Evolutionary conservation across 2,888 invertebrate genomes (phyloP).

Genomic region (Dusona sp.): DNA sequence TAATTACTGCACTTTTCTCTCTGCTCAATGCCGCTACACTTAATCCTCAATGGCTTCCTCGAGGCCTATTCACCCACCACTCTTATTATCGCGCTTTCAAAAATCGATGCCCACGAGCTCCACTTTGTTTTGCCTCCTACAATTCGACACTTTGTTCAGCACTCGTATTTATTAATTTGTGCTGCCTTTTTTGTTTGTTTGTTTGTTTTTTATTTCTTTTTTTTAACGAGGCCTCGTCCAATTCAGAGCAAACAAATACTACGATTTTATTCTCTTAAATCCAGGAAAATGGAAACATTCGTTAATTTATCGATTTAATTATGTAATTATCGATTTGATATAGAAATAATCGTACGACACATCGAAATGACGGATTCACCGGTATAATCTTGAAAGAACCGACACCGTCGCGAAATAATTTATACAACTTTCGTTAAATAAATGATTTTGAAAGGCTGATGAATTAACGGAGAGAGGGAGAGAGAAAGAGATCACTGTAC

Average conservation of each 20-base stretch:
- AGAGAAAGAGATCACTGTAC: conserved; percentile 77
- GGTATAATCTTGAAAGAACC: neutral
- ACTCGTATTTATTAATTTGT: conserved; percentile 15
- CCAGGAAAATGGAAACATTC: neutral
- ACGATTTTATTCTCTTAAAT: neutral
- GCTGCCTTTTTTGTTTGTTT: neutral
- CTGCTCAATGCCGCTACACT: conserved; percentile 52
- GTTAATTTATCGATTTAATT: conserved; percentile 1
- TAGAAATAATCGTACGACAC: too few relatives aligned
- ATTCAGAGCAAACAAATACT: neutral
- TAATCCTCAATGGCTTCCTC: conserved; percentile 50
- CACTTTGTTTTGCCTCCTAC: conserved; percentile 33
- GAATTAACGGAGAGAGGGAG: neutral
- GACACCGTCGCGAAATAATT: neutral
- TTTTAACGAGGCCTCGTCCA: neutral
- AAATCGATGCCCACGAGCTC: conserved; percentile 47
- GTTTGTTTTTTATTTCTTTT: neutral
- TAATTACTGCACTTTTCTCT: conserved; percentile 68
- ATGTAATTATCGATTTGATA: neutral
- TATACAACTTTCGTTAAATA: conserved; percentile 1
- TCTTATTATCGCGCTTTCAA: conserved; percentile 40
- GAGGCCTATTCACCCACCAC: conserved; percentile 52
- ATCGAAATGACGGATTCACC: neutral
- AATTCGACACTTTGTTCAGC: conserved; percentile 30
- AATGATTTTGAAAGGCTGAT: conserved; percentile 10